Conservation (phyloP, 2,113 vertebrate genomes). For the Cranoglanis bouderius region DNA sequence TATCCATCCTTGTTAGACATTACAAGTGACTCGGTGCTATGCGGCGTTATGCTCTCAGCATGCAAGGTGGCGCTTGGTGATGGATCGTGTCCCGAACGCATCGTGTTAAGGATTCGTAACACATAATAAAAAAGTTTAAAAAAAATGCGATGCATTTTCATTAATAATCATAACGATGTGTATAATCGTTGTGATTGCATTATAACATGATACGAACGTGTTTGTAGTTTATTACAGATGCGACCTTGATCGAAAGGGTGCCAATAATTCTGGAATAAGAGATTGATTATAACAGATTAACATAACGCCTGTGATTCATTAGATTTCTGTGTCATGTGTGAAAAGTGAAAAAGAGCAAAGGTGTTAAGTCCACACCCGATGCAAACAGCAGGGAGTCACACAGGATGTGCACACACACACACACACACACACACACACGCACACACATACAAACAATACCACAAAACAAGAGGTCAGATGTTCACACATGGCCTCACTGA, state of each 20-base stretch:
- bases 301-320: background rate
- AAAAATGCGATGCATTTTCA: too few relatives aligned
- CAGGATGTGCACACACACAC: background rate
- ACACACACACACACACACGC: background rate
- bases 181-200: background rate
- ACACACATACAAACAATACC: background rate
- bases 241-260: background rate
- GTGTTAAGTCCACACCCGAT: background rate
- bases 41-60: too few relatives aligned
- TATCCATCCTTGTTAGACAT: too few relatives aligned
- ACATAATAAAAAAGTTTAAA: too few relatives aligned
- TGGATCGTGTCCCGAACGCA: too few relatives aligned
- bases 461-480: constrained; percentile 22
- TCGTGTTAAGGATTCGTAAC: too few relatives aligned
- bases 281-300: background rate
- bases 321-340: background rate
- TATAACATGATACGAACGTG: background rate
- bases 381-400: background rate
- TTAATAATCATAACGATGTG: background rate
- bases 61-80: too few relatives aligned
- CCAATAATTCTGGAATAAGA: background rate
- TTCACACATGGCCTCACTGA: background rate
- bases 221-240: background rate
- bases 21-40: too few relatives aligned
- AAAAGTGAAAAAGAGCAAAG: background rate